Percentiles rank a stretch among this genome's conserved stretches.
These are phyloP conservation scores for Prunella himalayana DNA, from an alignment of 2,113 vertebrate species.

Conservation along the genomic window DNA sequence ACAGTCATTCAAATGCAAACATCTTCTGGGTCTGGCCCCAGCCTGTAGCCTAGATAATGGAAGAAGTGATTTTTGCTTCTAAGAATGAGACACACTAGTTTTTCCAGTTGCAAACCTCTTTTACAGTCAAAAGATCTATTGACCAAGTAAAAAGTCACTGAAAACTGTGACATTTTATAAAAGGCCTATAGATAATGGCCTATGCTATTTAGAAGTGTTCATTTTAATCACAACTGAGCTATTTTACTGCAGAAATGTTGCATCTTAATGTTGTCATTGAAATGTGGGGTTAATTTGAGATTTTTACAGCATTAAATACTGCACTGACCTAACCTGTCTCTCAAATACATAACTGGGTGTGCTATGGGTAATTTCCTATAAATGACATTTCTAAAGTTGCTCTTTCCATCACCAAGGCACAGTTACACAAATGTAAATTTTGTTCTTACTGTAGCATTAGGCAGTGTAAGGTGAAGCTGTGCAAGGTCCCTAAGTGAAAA, in stretches of 20 bases:
- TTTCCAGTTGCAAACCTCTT: neutral
- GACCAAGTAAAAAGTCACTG: neutral
- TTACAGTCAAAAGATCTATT: slow-evolving; percentile 20
- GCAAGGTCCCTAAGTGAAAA: neutral
- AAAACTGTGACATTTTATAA: neutral
- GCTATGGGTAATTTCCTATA: neutral
- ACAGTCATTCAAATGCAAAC: neutral
- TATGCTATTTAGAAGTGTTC: neutral
- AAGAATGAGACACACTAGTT: neutral
- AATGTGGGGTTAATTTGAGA: neutral
- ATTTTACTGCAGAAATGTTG: neutral
- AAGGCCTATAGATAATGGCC: neutral
- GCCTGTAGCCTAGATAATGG: neutral
- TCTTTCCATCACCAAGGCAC: neutral
- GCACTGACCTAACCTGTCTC: neutral
- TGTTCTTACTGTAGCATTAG: neutral
- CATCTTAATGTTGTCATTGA: neutral
- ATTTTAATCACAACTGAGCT: neutral
- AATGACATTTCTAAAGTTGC: neutral
- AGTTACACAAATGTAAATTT: accelerated
- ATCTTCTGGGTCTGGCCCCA: neutral
- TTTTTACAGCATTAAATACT: neutral
- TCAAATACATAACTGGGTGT: neutral
- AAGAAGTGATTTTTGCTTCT: slow-evolving; percentile 23
- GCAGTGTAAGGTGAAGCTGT: neutral